Evolutionary conservation across 2,888 invertebrate genomes (phyloP).

Genomic region (Andrena fulva): DNA sequence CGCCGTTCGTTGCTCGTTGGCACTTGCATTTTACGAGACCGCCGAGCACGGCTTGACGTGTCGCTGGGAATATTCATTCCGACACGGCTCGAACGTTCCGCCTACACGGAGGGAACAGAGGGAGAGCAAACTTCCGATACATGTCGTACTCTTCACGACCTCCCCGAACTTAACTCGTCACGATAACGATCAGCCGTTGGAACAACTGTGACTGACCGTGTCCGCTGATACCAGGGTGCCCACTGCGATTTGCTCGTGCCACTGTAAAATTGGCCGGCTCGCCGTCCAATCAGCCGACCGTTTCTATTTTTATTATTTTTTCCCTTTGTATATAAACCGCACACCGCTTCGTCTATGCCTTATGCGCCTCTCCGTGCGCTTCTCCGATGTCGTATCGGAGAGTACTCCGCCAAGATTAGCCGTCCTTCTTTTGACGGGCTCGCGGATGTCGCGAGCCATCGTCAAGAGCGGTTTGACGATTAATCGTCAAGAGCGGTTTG

Average conservation of each 20-base stretch:
- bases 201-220: background rate
- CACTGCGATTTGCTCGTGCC: conserved; percentile 33
- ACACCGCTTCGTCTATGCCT: background rate
- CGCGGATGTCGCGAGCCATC: background rate
- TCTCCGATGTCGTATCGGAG: background rate
- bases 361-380: background rate
- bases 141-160: background rate
- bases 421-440: background rate
- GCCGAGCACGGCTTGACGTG: conserved; percentile 53
- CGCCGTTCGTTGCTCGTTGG: conserved; percentile 13
- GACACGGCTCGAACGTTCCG: conserved; percentile 20
- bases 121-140: conserved; percentile 24
- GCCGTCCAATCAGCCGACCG: conserved; percentile 25
- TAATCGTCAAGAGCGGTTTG: no score
- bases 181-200: background rate
- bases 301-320: conserved; percentile 39
- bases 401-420: background rate
- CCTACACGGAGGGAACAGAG: background rate
- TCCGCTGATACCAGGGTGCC: conserved; percentile 1
- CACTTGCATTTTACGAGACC: conserved; percentile 26
- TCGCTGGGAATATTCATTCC: conserved; percentile 46
- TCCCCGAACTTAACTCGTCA: background rate
- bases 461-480: background rate
- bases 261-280: conserved; percentile 14
- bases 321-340: conserved; percentile 1